A percentile compares a stretch with the other conserved stretches of the same genome.
phyloP scores from a whole-genome alignment of 2,888 invertebrate species.

The Phyllotreta cruciferae region DNA sequence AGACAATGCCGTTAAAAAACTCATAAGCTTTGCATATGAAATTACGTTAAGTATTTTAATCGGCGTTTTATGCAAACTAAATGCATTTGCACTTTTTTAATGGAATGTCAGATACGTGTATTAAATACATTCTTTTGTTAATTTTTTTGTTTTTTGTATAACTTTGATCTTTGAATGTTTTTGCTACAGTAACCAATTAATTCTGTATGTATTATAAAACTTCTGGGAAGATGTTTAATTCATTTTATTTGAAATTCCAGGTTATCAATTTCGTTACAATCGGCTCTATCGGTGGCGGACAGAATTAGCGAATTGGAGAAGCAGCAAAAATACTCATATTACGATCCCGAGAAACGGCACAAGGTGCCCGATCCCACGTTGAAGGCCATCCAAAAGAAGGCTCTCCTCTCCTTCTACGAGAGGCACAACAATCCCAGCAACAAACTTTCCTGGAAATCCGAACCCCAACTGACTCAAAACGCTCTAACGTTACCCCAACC shows the following conservation, averaged over 20 bases:
- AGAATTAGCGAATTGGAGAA: slow-evolving; percentile 71
- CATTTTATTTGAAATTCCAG: slow-evolving; percentile 48
- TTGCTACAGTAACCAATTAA: too few relatives aligned
- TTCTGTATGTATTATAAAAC: too few relatives aligned
- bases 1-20: slow-evolving; percentile 10
- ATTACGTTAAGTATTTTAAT: slow-evolving; percentile 12
- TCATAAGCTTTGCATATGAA: slow-evolving; percentile 9
- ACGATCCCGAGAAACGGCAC: slow-evolving; percentile 77
- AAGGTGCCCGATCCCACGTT: slow-evolving; percentile 75
- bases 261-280: slow-evolving; percentile 52
- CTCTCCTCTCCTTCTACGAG: slow-evolving; percentile 81
- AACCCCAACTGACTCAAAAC: slow-evolving; percentile 63
- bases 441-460: slow-evolving; percentile 64
- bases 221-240: not conserved
- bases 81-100: too few relatives aligned
- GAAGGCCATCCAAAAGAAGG: slow-evolving; percentile 84
- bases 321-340: slow-evolving; percentile 69
- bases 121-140: too few relatives aligned
- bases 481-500: slow-evolving; percentile 50
- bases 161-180: too few relatives aligned
- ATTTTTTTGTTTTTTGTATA: too few relatives aligned
- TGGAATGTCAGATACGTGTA: too few relatives aligned
- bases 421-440: slow-evolving; percentile 62
- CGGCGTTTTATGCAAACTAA: slow-evolving; percentile 6
- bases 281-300: slow-evolving; percentile 70